Percentiles rank a stretch among this genome's conserved stretches.
These are phyloP conservation scores for Tachypleus tridentatus DNA, from an alignment of 1,140 invertebrate species.

Conservation along the genomic window DNA sequence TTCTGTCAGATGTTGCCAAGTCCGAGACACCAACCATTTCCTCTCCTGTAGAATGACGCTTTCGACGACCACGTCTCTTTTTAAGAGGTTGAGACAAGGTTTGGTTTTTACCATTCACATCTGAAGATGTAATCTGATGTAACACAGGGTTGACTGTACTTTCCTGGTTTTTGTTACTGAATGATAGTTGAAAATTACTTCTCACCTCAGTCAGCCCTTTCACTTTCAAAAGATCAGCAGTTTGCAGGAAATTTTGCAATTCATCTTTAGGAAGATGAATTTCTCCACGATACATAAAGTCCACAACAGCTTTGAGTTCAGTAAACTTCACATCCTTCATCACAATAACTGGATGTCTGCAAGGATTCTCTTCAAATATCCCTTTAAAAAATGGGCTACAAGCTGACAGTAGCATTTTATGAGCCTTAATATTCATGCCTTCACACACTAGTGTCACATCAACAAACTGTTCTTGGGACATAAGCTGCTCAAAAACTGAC, in stretches of 20 bases:
- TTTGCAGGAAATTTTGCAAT: slow-evolving; percentile 70
- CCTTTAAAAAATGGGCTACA: slow-evolving; percentile 92
- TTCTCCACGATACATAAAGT: slow-evolving; percentile 89
- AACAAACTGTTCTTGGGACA: slow-evolving; percentile 78
- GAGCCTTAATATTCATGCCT: slow-evolving; percentile 77
- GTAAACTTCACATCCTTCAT: slow-evolving; percentile 82
- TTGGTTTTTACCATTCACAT: no score
- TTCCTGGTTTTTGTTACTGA: no score
- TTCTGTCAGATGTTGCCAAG: no score
- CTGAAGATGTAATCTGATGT: no score
- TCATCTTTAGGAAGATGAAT: slow-evolving; percentile 88
- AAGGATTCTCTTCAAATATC: slow-evolving; percentile 74
- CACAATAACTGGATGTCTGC: slow-evolving; percentile 79
- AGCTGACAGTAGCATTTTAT: slow-evolving; percentile 84
- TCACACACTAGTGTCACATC: slow-evolving; percentile 86
- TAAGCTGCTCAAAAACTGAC: slow-evolving; percentile 76
- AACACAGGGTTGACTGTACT: no score
- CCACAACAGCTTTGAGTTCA: slow-evolving; percentile 67
- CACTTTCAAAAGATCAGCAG: slow-evolving; percentile 80
- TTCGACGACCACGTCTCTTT: no score
- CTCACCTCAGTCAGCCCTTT: slow-evolving; percentile 65
- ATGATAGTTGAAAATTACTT: no score
- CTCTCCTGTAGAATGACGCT: no score
- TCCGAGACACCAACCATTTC: no score
- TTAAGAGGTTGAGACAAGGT: no score